Evolutionary conservation across 1,140 invertebrate genomes (phyloP).

Genomic region (Thaumetopoea pityocampa): DNA sequence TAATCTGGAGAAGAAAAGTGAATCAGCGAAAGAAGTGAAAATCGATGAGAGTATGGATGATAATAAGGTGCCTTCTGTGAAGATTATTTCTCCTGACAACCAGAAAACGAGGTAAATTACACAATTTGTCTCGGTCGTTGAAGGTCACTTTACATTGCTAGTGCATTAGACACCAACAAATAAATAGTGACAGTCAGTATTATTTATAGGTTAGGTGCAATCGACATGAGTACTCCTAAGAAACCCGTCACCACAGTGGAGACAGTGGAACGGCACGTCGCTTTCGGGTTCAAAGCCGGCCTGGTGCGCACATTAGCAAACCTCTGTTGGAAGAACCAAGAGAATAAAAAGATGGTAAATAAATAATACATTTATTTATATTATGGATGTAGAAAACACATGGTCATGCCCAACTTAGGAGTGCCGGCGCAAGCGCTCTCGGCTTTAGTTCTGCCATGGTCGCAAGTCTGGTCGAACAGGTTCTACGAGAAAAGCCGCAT

Average conservation of each 20-base stretch:
- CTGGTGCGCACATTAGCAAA: slow-evolving; percentile 85
- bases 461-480: no score
- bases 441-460: no score
- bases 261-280: slow-evolving; percentile 69
- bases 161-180: no score
- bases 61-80: slow-evolving; percentile 65
- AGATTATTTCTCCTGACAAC: slow-evolving; percentile 70
- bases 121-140: no score
- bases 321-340: slow-evolving; percentile 79
- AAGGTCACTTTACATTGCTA: no score
- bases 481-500: no score
- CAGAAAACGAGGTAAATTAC: slow-evolving; percentile 57
- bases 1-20: slow-evolving; percentile 51
- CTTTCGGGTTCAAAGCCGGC: slow-evolving; percentile 84
- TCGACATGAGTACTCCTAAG: slow-evolving; percentile 60
- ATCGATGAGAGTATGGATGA: slow-evolving; percentile 47
- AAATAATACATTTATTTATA: slow-evolving; percentile 6
- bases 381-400: no score
- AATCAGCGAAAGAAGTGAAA: slow-evolving; percentile 56
- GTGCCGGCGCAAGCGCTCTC: no score
- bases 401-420: no score
- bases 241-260: slow-evolving; percentile 55
- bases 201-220: slow-evolving; percentile 52
- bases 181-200: no score
- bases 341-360: slow-evolving; percentile 82